Base-by-base conservation (phyloP, 1,140 invertebrate genomes). In the Orussus abietinus region DNA sequence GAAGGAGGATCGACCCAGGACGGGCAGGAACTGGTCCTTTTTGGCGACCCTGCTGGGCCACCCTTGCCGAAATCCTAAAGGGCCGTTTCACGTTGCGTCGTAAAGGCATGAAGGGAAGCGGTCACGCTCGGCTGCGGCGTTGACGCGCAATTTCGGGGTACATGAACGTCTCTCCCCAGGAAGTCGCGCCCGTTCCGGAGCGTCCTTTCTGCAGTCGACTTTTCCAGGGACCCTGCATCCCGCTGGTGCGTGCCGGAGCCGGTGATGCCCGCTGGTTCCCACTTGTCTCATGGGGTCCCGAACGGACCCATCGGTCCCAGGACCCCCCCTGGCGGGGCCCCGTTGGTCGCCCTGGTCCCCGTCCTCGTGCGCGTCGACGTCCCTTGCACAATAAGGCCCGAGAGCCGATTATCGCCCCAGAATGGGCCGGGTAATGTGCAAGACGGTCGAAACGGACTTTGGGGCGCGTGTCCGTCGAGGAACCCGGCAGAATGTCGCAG, bases 121-220 rank as follows among this genome's bases (percentile, higher is more conserved):
- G 59, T 59, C 53, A 55, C 54, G 47, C 48, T 51, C 6, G 41
- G 25, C 17, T 17, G 35, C 17, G 21, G 46, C 36, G 53, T 64
- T 65, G 62, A 65, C 42, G 43, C 43, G 55, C 49, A 60, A 67
- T 69, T 69, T 66, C 51, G 48, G 56, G 55, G 42, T 57, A 61
- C 41, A 69, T 61, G 60, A 67, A 55, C 53, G 49, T 47, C 47
- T 59, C 58, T 29, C 55, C 22, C 48, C 48, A 28, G 49, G 50
- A 21, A 21, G 18, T 18, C 37, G 28, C 35, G 28, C 7, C n/a
- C n/a, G n/a, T n/a, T n/a, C n/a, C n/a, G n/a, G n/a, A n/a, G n/a
- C n/a, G n/a, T n/a, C n/a, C n/a, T n/a, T n/a, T n/a, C n/a, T n/a
- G n/a, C n/a, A n/a, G n/a, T n/a, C n/a, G n/a, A n/a, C n/a, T n/a